Conservation (phyloP, 1,140 invertebrate species). For the Drosophila murphyi region DNA sequence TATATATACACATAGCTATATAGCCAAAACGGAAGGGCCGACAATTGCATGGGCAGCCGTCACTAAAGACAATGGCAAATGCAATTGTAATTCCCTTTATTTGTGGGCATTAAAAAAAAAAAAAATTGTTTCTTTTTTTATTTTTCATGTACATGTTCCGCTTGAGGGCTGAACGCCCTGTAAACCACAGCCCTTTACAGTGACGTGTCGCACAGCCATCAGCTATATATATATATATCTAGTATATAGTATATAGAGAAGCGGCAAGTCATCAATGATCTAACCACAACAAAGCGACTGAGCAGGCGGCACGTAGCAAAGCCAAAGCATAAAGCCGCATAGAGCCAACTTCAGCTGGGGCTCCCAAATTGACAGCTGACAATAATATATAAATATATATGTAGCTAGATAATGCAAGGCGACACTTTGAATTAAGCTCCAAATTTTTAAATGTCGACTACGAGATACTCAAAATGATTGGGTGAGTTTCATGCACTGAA, state of each 20-base stretch:
- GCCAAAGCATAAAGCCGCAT: constrained; percentile 4
- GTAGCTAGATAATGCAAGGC: background rate
- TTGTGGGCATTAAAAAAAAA: constrained; percentile 3
- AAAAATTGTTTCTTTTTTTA: constrained; percentile 2
- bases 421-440: background rate
- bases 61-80: constrained; percentile 65
- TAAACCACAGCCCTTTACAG: constrained; percentile 10
- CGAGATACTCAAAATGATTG: too few species aligned
- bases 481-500: too few species aligned
- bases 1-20: too few species aligned
- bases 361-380: constrained; percentile 5
- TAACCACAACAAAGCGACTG: constrained; percentile 42
- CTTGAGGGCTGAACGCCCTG: constrained; percentile 21
- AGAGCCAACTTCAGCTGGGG: constrained; percentile 4
- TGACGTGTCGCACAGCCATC: constrained; percentile 19
- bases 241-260: background rate
- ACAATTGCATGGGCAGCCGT: constrained; percentile 46
- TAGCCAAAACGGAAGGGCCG: constrained; percentile 67
- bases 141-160: constrained; percentile 14
- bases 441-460: background rate
- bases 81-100: constrained; percentile 62
- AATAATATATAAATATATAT: background rate
- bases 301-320: constrained; percentile 8
- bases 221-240: background rate
- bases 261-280: constrained; percentile 25